Conservation (phyloP, 2,888 invertebrate genomes). For the Melitaea athalia region DNA sequence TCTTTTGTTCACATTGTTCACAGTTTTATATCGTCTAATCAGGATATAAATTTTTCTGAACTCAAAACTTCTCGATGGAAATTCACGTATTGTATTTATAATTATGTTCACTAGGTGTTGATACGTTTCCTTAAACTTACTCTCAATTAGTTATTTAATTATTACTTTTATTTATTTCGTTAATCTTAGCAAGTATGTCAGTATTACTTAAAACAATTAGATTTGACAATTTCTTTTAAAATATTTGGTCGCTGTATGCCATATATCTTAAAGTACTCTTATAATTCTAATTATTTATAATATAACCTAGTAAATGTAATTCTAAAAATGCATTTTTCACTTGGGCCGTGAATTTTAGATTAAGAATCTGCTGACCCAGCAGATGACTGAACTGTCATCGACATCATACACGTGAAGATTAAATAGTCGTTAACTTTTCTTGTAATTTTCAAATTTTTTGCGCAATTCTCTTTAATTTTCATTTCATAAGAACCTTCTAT, state of each 20-base stretch:
- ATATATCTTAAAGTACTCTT: constrained; percentile 37
- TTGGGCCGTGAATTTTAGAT: constrained; percentile 18
- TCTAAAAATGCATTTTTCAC: constrained; percentile 41
- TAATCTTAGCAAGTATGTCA: constrained; percentile 5
- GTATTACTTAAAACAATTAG: background rate
- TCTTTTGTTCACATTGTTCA: no score
- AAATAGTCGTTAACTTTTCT: background rate
- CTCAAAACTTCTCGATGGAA: no score
- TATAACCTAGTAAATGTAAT: constrained; percentile 16
- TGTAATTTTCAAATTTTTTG: no score
- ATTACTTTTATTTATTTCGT: background rate
- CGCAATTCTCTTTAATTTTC: no score
- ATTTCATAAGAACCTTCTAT: no score
- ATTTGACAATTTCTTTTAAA: constrained; percentile 36
- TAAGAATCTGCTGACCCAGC: background rate
- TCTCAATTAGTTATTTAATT: no score
- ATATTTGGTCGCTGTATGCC: constrained; percentile 74
- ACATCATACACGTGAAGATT: background rate
- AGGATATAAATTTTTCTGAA: no score
- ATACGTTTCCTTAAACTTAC: no score
- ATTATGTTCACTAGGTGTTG: no score
- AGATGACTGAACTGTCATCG: background rate
- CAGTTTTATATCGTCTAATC: no score
- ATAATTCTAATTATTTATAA: constrained; percentile 3
- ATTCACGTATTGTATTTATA: no score